Evolutionary conservation across 2,888 invertebrate species (phyloP), one percentile per base, ranked within the genome.

Genomic region (Ctena decussata): DNA sequence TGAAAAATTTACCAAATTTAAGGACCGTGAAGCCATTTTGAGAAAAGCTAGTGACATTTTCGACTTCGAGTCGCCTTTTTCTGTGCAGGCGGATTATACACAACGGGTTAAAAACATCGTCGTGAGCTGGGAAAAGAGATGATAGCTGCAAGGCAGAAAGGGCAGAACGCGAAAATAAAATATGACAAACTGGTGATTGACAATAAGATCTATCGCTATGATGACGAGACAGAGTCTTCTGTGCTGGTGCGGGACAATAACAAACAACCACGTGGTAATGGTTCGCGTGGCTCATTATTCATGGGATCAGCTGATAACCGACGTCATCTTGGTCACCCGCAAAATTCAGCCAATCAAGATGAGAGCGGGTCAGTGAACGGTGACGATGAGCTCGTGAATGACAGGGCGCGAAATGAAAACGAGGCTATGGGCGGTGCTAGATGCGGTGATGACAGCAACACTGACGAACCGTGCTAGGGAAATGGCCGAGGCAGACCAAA

Each of bases 131-230:
- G 80, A 15, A 75, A 80, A 30, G 35, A 69, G 21, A 27, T 80
- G 69, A 49, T 80, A 3, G 39, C 44, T 6, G 70, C 70, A 32
- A 15, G 81, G 30, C 32, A 44, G 27, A 21, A 37, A 18, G 81
- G 76, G 27, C 71, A 71, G 24, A 57, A 75, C 41, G 76, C 81
- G 35, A 49, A 37, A 18, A 30, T 81, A 2, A 70, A 39, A 24
- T 77, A 81, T 71, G 80, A 80, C 57, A 80, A 80, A 37, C 70
- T 80, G 53, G 69, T 80, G 0, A 44, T 75, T 18, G 53, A 75
- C 18, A 53, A 69, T 27, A 30, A 49, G n/a, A 44, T 77, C 6
- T 81, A 57, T 44, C 70, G 44, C 57, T 81, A 71, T 49, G 77
- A 77, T 35, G 71, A 77, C 3, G 37, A 30, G 32, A 80, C n/a